These are phyloP conservation scores for Dolichopus griseipennis DNA, from an alignment of 2,888 invertebrate species.

Conservation along the genomic window DNA sequence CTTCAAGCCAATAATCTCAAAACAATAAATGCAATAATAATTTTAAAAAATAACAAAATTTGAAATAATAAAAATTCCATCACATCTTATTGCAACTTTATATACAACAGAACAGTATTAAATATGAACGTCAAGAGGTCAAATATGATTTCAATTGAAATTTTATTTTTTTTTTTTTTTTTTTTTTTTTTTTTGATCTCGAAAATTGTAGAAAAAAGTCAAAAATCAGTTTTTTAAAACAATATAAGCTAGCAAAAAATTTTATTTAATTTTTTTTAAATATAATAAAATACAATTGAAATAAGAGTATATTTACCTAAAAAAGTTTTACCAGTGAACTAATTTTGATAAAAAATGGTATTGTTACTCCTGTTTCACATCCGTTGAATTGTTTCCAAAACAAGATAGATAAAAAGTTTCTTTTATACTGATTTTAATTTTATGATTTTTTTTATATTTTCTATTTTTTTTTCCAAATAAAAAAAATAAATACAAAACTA, in stretches of 20 bases:
- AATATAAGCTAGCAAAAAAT: background rate
- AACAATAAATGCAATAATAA: too few species aligned
- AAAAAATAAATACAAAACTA: background rate
- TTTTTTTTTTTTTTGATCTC: background rate
- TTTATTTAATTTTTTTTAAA: too few species aligned
- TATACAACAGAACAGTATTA: slow-evolving; percentile 6
- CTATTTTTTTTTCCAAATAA: too few species aligned
- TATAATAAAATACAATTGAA: too few species aligned
- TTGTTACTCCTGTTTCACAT: slow-evolving; percentile 6
- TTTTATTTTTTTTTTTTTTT: too few species aligned
- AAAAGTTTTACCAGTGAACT: background rate
- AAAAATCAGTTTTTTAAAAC: background rate
- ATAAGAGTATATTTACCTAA: too few species aligned
- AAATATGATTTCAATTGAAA: slow-evolving; percentile 1
- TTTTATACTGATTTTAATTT: too few species aligned
- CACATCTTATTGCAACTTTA: background rate
- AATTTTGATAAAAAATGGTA: background rate
- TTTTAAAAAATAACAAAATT: too few species aligned
- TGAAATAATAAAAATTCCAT: background rate
- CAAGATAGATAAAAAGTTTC: background rate
- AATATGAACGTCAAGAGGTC: background rate
- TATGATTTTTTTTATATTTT: too few species aligned
- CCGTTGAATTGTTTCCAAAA: background rate
- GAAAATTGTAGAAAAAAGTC: background rate
- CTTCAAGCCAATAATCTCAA: background rate